Base-by-base conservation (phyloP, 2,888 invertebrate genomes). In the Margaritifera margaritifera region DNA sequence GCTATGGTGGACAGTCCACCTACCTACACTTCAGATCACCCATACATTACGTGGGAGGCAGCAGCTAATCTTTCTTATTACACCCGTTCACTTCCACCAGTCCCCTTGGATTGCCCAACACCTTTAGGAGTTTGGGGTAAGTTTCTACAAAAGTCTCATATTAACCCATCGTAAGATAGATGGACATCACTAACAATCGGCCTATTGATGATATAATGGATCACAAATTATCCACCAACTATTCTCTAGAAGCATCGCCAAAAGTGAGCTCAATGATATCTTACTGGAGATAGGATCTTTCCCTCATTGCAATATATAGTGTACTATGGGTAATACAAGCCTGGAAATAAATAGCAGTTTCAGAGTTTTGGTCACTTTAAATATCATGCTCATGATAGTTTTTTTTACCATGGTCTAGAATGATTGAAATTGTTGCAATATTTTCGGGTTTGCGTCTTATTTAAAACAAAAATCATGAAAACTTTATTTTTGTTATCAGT, bases 51-150 rank as follows among this genome's bases (percentile, higher is more conserved):
- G 4, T 67, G 87, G 56, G 87, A 88, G 15, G 86, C 87, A 0
- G 84, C 85, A 64, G 85, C 75, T 72, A 90, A 90, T 78, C 71
- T 68, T 18, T 83, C 87, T 6, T 84, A 84, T 60, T 90, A 86
- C 68, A 84, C 88, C 6, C 77, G 90, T 11, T 84, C 85, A 25
- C 80, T 90, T 8, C 90, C 90, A 0, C 89, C 90, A 0, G 87
- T 90, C 1, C 90, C 90, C 1, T 62, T 68, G 51, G 81, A 89
- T 67, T 90, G 90, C 66, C 90, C 90, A 0, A 90, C 89, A 15
- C 89, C 89, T 6, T 84, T 90, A 85, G 90, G 90, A 5, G 80
- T 83, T 6, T 84, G 78, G 70, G 90, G 90, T 89, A 64, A 80
- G 77, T 65, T 24, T 22, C n/a, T 52, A 42, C 42, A 42, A 42